Evolutionary conservation across 2,888 invertebrate genomes (phyloP).

Genomic region (Megamerina dolium): DNA sequence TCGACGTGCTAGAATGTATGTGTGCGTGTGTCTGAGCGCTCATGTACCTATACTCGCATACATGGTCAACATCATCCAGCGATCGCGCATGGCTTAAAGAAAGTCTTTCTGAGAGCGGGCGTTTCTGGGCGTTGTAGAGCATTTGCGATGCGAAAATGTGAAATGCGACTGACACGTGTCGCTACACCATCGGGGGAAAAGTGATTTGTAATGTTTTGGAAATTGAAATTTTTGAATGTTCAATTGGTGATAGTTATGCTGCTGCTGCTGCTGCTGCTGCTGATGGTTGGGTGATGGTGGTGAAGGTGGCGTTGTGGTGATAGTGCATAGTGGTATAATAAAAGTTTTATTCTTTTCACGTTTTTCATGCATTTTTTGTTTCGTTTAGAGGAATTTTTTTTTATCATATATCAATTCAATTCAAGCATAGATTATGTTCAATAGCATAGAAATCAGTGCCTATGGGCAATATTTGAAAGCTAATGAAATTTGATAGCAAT

Average conservation of each 20-base stretch:
- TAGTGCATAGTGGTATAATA: no score
- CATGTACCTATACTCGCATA: no score
- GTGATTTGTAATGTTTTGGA: background rate
- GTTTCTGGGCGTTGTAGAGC: background rate
- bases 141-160: background rate
- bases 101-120: background rate
- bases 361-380: background rate
- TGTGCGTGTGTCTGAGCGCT: background rate
- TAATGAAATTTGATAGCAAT: no score
- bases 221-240: background rate
- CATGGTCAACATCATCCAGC: background rate
- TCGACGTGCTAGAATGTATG: conserved; percentile 25
- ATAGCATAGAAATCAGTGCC: no score
- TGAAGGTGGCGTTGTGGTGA: no score
- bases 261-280: no score
- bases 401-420: background rate
- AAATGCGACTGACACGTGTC: background rate
- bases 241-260: no score
- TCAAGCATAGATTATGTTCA: no score
- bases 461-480: no score
- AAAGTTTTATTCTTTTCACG: no score
- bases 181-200: background rate
- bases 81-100: background rate
- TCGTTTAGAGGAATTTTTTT: background rate
- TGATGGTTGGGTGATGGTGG: no score